Percentiles rank a stretch among this genome's conserved stretches.
These are phyloP conservation scores for Ctenoplectra terminalis DNA, from an alignment of 1,140 invertebrate species.

Conservation along the genomic window DNA sequence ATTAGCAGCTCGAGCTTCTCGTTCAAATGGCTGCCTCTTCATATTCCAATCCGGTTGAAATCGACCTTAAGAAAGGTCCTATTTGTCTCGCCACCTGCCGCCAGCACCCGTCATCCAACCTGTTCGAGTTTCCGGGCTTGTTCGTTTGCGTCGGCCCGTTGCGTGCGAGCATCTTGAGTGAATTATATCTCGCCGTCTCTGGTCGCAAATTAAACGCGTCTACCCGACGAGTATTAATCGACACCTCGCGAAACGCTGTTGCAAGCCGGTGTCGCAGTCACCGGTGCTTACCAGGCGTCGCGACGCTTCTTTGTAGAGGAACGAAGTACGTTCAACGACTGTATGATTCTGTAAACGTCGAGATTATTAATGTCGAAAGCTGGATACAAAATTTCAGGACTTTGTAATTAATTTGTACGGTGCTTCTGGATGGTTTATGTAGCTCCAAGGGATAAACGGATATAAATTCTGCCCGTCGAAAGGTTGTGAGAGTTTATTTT, in stretches of 20 bases:
- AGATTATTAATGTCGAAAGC: not conserved
- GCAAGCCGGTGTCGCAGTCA: constrained; percentile 14
- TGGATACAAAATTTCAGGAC: not conserved
- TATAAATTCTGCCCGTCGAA: too few relatives aligned
- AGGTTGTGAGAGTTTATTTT: too few relatives aligned
- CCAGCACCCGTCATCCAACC: constrained; percentile 38
- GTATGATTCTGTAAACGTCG: too few relatives aligned
- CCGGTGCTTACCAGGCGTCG: not conserved
- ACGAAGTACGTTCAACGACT: not conserved
- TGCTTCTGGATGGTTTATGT: too few relatives aligned
- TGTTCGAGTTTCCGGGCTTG: constrained; percentile 2
- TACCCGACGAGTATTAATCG: constrained; percentile 58
- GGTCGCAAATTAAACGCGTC: constrained; percentile 60
- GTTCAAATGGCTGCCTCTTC: constrained; percentile 62
- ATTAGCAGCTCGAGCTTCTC: constrained; percentile 59
- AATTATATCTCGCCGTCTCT: constrained; percentile 54
- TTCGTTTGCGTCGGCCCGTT: constrained; percentile 32
- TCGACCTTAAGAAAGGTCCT: constrained; percentile 64
- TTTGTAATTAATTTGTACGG: not conserved
- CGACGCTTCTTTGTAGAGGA: not conserved
- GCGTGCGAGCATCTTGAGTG: constrained; percentile 60
- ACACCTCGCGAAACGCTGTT: constrained; percentile 51
- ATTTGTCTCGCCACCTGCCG: constrained; percentile 68
- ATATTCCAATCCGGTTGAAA: constrained; percentile 59
- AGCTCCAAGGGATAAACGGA: not conserved